Base-by-base conservation (phyloP, 2,113 vertebrate genomes). In the Cheilinus undulatus region DNA sequence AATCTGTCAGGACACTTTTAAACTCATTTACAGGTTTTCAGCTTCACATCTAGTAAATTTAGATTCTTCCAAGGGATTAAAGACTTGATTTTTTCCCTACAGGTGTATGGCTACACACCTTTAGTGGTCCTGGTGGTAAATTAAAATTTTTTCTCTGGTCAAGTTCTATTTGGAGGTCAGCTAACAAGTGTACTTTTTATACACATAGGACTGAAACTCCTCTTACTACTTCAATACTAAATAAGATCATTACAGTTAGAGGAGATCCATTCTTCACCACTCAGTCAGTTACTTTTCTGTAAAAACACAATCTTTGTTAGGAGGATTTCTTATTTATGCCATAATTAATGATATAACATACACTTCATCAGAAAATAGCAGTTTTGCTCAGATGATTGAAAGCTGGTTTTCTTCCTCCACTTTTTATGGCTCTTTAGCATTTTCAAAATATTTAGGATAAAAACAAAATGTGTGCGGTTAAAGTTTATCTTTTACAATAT, bases 1-100 rank as follows among this genome's bases (percentile, higher is more conserved):
- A 84, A 65, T 90, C 90, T 83, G 84, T 92, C 90, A 90, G 86
- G 73, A 88, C 76, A 63, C 80, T 66, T 80, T 68, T 68, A 36
- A 82, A 81, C 57, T 3, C 19, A 6, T 56, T 56, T 56, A 19
- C 30, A 34, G 32, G 66, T 60, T 10, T 57, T 73, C 30, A 69
- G n/a, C 83, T 83, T 78, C 62, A 70, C 82, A 88, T 83, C 2
- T 22, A 49, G n/a, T 40, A 10, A 64, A 64, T 66, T 53, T 40
- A 27, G 28, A 27, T 52, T n/a, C 54, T 52, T 32, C 46, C 17
- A 54, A 27, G 65, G 34, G 43, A 64, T 73, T 65, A 10, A 69
- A 13, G 59, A 2, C 52, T 23, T 3, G 15, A 58, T 4, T 60
- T 54, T 20, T n/a, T 13, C 23, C 49, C 49, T 11, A 11, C 22